phyloP scores from a whole-genome alignment of 2,113 vertebrate genomes.

The Rousettus leschenaultii region DNA sequence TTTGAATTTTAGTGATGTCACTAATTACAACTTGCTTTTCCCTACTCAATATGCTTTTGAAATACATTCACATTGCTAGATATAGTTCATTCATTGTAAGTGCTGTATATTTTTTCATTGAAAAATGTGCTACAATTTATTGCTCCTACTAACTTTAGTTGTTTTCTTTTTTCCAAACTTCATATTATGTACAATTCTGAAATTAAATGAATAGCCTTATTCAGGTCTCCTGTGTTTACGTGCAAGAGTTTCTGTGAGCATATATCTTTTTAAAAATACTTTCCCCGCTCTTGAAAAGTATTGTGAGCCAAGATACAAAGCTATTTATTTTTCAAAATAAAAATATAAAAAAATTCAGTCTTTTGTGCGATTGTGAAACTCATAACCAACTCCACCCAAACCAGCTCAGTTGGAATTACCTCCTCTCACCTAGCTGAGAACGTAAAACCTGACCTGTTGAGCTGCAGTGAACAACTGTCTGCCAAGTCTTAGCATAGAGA shows the following conservation, averaged over 20 bases:
- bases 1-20: not conserved
- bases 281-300: not conserved
- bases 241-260: not conserved
- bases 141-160: not conserved
- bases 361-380: not conserved
- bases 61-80: not conserved
- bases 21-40: not conserved
- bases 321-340: conserved; percentile 5
- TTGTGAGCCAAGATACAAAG: not conserved
- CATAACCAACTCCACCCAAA: not conserved
- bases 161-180: not conserved
- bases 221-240: not conserved
- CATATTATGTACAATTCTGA: not conserved
- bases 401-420: not conserved
- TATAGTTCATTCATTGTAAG: not conserved
- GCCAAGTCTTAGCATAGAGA: not conserved
- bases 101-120: not conserved
- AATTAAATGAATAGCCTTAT: not conserved
- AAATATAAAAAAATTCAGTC: not conserved
- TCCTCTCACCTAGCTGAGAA: not conserved
- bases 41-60: not conserved
- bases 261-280: not conserved
- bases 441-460: not conserved
- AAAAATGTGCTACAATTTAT: not conserved
- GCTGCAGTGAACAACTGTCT: not conserved